Evolutionary conservation across 2,797 vertebrate genomes (phyloP), one percentile per base, ranked within the genome.

Genomic region (Florisuga fusca): DNA sequence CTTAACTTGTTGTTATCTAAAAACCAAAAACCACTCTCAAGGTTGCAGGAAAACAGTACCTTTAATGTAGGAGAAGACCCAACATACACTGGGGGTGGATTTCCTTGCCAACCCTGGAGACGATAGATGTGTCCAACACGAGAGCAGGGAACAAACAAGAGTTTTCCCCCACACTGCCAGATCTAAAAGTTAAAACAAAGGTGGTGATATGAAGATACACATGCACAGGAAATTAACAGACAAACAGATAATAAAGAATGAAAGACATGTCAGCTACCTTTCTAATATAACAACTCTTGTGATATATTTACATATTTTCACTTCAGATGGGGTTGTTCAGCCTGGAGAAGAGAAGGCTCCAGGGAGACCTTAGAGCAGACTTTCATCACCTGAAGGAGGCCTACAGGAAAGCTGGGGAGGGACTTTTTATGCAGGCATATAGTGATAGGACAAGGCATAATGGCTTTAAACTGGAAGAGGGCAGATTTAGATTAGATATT

Each of bases 61-160:
- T 99, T 99, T 31, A 99, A 96, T 4, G 99, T 99, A n/a, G 99
- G 99, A 53, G 99, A 99, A 36, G 99, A 99, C 41, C 99, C 99
- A 27, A 99, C 98, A 0, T 99, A 99, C 62, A 99, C 98, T 21
- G 99, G 99, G 4, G 99, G 99, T 31, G 99, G 99, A 91, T 99
- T 99, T 85, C 99, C 99, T 88, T 99, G 98, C 99, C 99, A 99
- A 31, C 99, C 99, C 29, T 99, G 98, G 41, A 99, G 98, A 81
- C 99, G 99, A 97, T 99, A 99, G 95, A 99, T 99, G 92, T 99
- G 99, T 41, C 99, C 99, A 4, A 99, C 98, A 43, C 99, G 99
- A 79, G 99, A 99, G 84, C 99, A 99, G 5, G 99, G 99, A 36
- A 99, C 98, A 89, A 99, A 99, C 19, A 99, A 97, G 87, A 99